Conservation (phyloP, 2,888 invertebrate genomes). For the Plutella xylostella region DNA sequence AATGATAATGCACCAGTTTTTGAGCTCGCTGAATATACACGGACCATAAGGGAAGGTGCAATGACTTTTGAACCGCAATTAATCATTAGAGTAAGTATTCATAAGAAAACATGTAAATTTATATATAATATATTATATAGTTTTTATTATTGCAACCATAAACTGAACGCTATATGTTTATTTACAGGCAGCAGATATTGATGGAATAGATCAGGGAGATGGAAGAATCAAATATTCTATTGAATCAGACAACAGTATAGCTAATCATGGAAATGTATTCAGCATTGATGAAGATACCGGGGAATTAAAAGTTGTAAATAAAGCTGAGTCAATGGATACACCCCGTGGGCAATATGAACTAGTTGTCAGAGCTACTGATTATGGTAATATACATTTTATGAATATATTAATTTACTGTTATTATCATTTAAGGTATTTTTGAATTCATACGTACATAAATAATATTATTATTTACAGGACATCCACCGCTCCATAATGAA, state of each 20-base stretch:
- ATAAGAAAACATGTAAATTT: too few relatives aligned
- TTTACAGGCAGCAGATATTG: slow-evolving; percentile 77
- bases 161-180: slow-evolving; percentile 5
- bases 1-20: slow-evolving; percentile 84
- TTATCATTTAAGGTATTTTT: too few relatives aligned
- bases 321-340: slow-evolving; percentile 79
- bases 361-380: slow-evolving; percentile 76
- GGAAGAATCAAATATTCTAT: slow-evolving; percentile 75
- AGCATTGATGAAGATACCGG: slow-evolving; percentile 77
- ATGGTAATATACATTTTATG: slow-evolving; percentile 64
- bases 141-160: not conserved
- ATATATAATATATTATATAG: too few relatives aligned
- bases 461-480: slow-evolving; percentile 45
- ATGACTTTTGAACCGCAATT: slow-evolving; percentile 83
- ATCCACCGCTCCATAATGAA: slow-evolving; percentile 74
- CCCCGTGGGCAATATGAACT: slow-evolving; percentile 80
- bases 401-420: not conserved
- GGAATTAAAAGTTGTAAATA: slow-evolving; percentile 73
- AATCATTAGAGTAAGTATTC: slow-evolving; percentile 72
- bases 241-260: slow-evolving; percentile 76
- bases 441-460: not conserved
- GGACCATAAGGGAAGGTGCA: slow-evolving; percentile 82
- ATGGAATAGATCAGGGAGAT: slow-evolving; percentile 79
- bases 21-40: slow-evolving; percentile 75
- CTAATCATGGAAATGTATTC: slow-evolving; percentile 72